Evolutionary conservation across 2,113 vertebrate genomes (phyloP).

Genomic region (Struthio camelus): DNA sequence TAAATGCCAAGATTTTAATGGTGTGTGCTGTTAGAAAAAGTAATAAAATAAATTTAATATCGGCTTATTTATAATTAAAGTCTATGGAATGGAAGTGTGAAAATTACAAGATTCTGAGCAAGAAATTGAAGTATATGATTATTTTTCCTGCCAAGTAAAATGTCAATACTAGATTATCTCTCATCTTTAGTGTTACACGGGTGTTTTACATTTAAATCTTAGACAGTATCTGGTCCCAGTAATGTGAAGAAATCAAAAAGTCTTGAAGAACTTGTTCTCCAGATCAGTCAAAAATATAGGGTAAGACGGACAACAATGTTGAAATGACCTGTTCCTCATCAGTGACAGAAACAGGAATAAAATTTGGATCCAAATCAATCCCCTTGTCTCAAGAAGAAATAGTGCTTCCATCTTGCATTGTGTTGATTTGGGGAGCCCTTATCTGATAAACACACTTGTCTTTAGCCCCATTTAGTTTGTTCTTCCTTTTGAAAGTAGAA

Average conservation of each 20-base stretch:
- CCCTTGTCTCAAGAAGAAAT: not conserved
- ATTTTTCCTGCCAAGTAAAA: not conserved
- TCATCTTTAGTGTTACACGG: not conserved
- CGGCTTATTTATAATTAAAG: not conserved
- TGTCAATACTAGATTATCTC: not conserved
- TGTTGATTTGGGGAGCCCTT: not conserved
- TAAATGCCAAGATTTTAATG: not conserved
- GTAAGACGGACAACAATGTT: not conserved
- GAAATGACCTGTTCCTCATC: not conserved
- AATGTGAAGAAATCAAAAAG: not conserved
- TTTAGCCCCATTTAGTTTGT: not conserved
- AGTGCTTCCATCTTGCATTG: not conserved
- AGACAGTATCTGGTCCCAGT: not conserved
- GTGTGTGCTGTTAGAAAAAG: not conserved
- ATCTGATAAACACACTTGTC: not conserved
- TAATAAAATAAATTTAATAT: not conserved
- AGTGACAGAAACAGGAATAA: not conserved
- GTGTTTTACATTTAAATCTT: not conserved
- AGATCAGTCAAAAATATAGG: not conserved
- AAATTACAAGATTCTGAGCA: not conserved
- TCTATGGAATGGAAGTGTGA: not conserved
- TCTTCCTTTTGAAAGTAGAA: conserved; percentile 6
- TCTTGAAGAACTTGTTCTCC: not conserved
- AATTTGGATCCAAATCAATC: not conserved
- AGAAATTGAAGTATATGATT: not conserved